Evolutionary conservation across 2,797 vertebrate species (phyloP).

Genomic region (Anabacerthia variegaticeps): DNA sequence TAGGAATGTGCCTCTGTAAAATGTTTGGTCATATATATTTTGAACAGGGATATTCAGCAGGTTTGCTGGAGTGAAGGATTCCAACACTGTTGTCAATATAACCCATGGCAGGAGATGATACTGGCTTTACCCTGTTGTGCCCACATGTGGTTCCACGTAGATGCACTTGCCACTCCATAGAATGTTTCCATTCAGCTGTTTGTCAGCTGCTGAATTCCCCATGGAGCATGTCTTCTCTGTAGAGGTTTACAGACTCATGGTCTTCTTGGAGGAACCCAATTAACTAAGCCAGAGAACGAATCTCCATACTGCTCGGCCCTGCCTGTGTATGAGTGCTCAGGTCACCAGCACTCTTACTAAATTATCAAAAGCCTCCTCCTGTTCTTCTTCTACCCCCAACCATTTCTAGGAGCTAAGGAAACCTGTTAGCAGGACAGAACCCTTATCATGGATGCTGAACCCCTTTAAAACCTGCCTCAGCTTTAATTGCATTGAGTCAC

Average conservation of each 20-base stretch:
- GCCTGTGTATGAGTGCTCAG: background rate
- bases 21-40: background rate
- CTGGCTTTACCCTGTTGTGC: background rate
- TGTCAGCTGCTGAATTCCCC: background rate
- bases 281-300: background rate
- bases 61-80: background rate
- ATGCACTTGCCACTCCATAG: rapidly evolving
- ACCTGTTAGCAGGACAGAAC: background rate
- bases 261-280: background rate
- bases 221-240: background rate
- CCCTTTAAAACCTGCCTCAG: background rate
- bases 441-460: background rate
- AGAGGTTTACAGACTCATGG: background rate
- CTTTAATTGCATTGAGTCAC: background rate
- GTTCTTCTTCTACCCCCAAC: background rate
- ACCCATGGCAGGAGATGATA: rapidly evolving
- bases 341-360: background rate
- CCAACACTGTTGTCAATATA: background rate
- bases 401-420: background rate
- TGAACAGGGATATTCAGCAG: background rate
- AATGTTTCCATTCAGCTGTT: background rate
- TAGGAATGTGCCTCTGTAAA: background rate
- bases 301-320: background rate
- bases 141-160: background rate
- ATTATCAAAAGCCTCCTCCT: background rate